A percentile compares a stretch with the other conserved stretches of the same genome.
Conservation (phyloP, 2,797 vertebrate genomes). For the Centropyge bicolor region DNA sequence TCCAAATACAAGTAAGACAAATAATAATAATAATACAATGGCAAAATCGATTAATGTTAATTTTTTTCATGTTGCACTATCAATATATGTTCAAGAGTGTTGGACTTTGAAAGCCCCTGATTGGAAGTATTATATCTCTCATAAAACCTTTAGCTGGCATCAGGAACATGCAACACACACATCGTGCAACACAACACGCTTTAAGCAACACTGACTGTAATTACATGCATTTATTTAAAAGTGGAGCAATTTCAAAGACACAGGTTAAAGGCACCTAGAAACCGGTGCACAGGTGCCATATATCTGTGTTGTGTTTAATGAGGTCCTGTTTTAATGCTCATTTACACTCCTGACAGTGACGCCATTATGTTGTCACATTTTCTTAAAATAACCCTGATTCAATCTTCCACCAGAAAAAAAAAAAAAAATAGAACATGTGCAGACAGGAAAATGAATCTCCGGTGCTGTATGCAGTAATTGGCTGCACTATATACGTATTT, state of each 20-base stretch:
- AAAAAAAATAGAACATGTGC: background rate
- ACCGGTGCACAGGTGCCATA: background rate
- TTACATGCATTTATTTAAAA: background rate
- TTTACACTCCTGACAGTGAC: conserved; percentile 48
- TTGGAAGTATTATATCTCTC: background rate
- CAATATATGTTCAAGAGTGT: background rate
- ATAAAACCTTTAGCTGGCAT: background rate
- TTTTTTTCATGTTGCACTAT: no score
- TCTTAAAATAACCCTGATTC: conserved; percentile 49
- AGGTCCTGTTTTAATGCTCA: conserved; percentile 38
- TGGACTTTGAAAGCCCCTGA: background rate
- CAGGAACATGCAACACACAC: background rate
- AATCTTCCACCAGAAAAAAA: conserved; percentile 29
- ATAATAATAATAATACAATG: background rate
- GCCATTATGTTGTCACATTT: conserved; percentile 40
- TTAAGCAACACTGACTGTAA: background rate
- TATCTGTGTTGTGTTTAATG: conserved; percentile 44
- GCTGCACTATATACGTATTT: conserved; percentile 27
- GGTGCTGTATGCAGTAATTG: conserved; percentile 28
- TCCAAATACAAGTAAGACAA: background rate
- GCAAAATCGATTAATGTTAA: background rate
- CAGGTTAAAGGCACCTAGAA: background rate
- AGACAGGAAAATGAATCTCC: no score
- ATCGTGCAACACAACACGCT: background rate
- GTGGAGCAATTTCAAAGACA: background rate